Evolutionary conservation across 2,113 vertebrate species (phyloP).

Genomic region (Struthidea cinerea): DNA sequence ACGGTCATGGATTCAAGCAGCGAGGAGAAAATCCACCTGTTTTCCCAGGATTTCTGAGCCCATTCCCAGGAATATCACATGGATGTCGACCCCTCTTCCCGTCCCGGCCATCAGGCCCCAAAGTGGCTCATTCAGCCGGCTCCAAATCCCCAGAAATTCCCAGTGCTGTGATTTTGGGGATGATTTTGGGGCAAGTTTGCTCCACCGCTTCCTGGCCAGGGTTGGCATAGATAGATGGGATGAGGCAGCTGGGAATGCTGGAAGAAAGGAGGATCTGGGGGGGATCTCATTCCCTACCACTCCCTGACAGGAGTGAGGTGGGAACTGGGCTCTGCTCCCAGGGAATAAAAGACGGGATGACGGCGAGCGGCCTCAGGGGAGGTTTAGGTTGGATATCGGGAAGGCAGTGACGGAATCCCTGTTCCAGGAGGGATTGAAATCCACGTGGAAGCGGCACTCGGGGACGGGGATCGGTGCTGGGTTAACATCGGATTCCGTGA

Average conservation of each 20-base stretch:
- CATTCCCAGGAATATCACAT: not conserved
- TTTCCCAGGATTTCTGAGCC: not conserved
- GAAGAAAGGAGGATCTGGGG: not conserved
- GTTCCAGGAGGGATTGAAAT: not conserved
- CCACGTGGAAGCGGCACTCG: not conserved
- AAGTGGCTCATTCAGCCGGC: not conserved
- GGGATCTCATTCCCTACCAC: not conserved
- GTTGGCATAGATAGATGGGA: not conserved
- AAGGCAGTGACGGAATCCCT: not conserved
- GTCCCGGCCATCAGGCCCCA: fast-evolving
- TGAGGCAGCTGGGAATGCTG: not conserved
- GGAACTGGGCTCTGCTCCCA: not conserved
- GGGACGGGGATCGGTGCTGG: not conserved
- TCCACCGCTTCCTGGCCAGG: not conserved
- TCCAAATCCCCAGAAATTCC: not conserved
- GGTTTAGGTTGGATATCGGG: not conserved
- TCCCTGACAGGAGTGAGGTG: not conserved
- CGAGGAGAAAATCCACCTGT: not conserved
- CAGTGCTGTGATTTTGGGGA: fast-evolving
- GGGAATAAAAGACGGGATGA: not conserved
- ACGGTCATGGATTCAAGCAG: not conserved
- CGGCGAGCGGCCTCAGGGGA: not conserved
- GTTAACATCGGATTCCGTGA: fast-evolving
- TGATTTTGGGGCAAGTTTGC: not conserved
- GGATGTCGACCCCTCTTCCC: not conserved